Percentiles rank a stretch among this genome's conserved stretches.
Evolutionary conservation across 64 coral and sea anemone genomes (phyloP).

Genomic region (Montipora efflorescens): DNA sequence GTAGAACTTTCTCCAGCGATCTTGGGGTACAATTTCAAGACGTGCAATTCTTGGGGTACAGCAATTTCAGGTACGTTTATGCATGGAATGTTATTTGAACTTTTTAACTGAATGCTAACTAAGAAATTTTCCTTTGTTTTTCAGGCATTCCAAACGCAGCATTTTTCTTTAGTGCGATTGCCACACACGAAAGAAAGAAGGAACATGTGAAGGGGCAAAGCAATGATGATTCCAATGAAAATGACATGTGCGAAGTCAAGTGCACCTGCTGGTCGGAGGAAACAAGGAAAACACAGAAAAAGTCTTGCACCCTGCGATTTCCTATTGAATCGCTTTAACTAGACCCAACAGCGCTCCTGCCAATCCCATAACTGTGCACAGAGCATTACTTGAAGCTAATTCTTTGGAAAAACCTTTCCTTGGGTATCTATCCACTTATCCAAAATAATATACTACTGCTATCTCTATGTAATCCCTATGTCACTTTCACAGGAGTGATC

Average conservation of each 20-base stretch:
- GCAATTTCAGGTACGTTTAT: slow-evolving; percentile 11
- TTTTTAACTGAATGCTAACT: not conserved
- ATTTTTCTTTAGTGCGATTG: slow-evolving; percentile 33
- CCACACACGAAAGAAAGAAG: not conserved
- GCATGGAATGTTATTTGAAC: not conserved
- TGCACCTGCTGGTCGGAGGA: not conserved
- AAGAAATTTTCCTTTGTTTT: not conserved
- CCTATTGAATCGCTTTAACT: not conserved
- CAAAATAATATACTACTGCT: not conserved
- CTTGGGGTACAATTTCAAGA: not conserved
- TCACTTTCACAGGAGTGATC: no score
- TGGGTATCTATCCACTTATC: not conserved
- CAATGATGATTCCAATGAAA: not conserved
- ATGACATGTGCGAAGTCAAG: not conserved
- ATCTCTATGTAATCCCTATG: no score
- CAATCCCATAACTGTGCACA: slow-evolving; percentile 22
- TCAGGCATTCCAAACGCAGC: not conserved
- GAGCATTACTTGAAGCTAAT: slow-evolving; percentile 6
- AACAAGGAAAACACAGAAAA: not conserved
- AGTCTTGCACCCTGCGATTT: not conserved
- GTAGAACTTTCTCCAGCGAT: not conserved
- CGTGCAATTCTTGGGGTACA: not conserved
- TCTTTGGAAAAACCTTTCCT: not conserved
- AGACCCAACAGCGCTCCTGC: slow-evolving; percentile 29
- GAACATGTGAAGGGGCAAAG: not conserved